These are phyloP conservation scores for Leguminivora glycinivorella DNA, from an alignment of 1,140 invertebrate species.

Conservation along the genomic window DNA sequence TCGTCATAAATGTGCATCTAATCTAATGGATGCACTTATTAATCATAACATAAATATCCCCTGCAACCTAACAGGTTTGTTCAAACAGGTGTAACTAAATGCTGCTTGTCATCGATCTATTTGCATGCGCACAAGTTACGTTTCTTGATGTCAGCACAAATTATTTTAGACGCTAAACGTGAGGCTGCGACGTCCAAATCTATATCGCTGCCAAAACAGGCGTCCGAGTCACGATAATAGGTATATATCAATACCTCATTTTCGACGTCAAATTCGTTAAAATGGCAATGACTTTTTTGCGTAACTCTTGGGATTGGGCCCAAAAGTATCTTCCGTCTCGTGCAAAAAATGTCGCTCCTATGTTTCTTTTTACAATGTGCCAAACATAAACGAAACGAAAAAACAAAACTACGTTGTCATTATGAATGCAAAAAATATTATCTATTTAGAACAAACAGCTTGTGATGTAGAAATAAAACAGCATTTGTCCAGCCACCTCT, in stretches of 20 bases:
- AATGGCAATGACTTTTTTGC: no score
- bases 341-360: no score
- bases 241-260: not conserved
- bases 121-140: not conserved
- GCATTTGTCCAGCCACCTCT: no score
- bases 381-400: no score
- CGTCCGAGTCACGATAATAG: not conserved
- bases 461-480: no score
- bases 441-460: no score
- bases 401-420: no score
- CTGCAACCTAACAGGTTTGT: not conserved
- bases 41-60: not conserved
- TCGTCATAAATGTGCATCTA: conserved; percentile 19
- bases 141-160: not conserved
- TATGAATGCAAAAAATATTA: no score
- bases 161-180: not conserved
- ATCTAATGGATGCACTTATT: not conserved
- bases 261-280: no score
- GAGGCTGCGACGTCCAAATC: not conserved
- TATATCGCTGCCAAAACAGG: not conserved
- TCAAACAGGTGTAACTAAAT: not conserved
- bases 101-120: not conserved
- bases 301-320: no score
- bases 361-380: no score
- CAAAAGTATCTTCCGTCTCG: no score